Conservation (phyloP, 2,113 vertebrate species). For the Takifugu bimaculatus region DNA sequence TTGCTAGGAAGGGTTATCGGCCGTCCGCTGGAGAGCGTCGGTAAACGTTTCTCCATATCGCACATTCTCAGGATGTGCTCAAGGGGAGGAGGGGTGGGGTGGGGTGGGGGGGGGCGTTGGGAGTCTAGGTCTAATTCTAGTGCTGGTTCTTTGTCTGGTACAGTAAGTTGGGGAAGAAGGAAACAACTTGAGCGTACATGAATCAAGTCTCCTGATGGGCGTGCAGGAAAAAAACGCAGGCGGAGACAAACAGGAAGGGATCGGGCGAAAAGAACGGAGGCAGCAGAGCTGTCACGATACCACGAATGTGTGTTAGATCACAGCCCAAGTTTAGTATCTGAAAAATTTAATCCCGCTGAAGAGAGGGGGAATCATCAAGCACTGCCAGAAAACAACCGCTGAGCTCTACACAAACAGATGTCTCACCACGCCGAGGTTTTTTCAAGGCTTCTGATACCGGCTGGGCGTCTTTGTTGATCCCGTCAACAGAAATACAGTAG, state of each 20-base stretch:
- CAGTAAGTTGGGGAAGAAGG: constrained; percentile 25
- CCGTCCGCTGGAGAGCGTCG: constrained; percentile 46
- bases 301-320: constrained; percentile 3
- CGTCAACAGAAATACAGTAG: constrained; percentile 38
- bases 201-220: constrained; percentile 4
- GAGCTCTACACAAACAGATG: constrained; percentile 42
- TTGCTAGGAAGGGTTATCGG: constrained; percentile 48
- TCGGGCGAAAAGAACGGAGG: constrained; percentile 2
- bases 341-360: constrained; percentile 17
- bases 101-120: not conserved
- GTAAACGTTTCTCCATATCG: constrained; percentile 35
- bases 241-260: constrained; percentile 26
- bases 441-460: constrained; percentile 20
- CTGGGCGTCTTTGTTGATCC: constrained; percentile 42
- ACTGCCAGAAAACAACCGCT: constrained; percentile 32
- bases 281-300: constrained; percentile 6
- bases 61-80: constrained; percentile 30
- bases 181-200: constrained; percentile 33
- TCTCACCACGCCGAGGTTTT: constrained; percentile 8
- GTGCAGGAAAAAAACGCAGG: constrained; percentile 39
- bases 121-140: constrained; percentile 3
- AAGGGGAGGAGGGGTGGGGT: not conserved
- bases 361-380: constrained; percentile 25
- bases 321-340: constrained; percentile 32
- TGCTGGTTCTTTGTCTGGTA: constrained; percentile 18